Conservation (phyloP, 2,113 vertebrate genomes). For the Marmota flaviventris region DNA sequence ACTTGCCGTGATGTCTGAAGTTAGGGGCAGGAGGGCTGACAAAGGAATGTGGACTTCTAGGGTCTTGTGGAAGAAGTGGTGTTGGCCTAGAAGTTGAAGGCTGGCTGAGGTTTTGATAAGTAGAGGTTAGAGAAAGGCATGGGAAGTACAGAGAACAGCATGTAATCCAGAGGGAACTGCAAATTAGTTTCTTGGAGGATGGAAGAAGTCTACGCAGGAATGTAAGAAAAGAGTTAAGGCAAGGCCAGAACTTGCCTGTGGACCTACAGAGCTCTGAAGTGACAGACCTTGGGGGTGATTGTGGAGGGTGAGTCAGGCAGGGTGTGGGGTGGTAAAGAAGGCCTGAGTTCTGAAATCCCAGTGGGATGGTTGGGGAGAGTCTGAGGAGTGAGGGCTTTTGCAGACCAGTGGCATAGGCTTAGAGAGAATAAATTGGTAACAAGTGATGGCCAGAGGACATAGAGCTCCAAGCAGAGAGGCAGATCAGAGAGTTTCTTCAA, state of each 20-base stretch:
- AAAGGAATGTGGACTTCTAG: accelerated
- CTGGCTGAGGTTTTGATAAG: neutral
- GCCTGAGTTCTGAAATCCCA: neutral
- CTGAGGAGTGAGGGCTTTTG: neutral
- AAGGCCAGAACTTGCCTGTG: neutral
- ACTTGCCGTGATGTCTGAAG: neutral
- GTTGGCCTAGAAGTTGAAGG: neutral
- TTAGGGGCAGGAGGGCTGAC: neutral
- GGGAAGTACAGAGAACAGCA: neutral
- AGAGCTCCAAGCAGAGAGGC: neutral
- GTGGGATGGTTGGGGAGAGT: neutral
- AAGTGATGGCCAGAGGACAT: neutral
- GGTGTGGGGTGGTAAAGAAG: neutral
- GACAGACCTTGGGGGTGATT: neutral
- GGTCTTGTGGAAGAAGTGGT: neutral
- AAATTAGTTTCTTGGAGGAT: neutral
- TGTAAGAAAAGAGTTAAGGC: neutral
- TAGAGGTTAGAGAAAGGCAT: neutral
- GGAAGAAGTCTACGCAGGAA: neutral
- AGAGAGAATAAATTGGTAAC: neutral
- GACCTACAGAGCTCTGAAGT: neutral
- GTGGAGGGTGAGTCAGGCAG: neutral
- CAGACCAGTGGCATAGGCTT: neutral
- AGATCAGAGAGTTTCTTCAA: conserved; percentile 23
- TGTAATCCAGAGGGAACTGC: neutral